phyloP scores from a whole-genome alignment of 2,888 invertebrate genomes.

The Trilocha varians region DNA sequence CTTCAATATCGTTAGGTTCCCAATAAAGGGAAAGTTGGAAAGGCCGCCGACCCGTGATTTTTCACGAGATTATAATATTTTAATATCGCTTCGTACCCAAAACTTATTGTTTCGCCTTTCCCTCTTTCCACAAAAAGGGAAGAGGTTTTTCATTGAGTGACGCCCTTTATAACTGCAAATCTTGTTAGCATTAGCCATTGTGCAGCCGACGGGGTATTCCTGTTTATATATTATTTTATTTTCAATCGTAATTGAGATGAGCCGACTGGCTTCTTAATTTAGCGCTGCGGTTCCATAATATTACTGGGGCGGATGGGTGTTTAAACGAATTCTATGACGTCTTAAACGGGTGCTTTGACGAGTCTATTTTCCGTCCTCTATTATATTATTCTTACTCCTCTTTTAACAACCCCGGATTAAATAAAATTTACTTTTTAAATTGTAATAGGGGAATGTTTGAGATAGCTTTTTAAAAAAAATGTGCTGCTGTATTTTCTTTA shows the following conservation, averaged over 20 bases:
- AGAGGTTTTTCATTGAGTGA: constrained; percentile 57
- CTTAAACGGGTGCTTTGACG: constrained; percentile 11
- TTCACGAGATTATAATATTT: constrained; percentile 58
- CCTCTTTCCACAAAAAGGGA: constrained; percentile 46
- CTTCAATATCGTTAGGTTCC: constrained; percentile 16
- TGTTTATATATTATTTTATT: constrained; percentile 46
- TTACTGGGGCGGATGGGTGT: constrained; percentile 34
- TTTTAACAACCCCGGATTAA: no score
- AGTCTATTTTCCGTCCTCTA: background rate
- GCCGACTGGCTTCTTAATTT: constrained; percentile 45
- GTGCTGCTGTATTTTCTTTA: no score
- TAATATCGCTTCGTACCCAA: constrained; percentile 54
- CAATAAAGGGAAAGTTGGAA: constrained; percentile 52
- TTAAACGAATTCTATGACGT: constrained; percentile 18
- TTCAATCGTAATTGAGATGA: constrained; percentile 56
- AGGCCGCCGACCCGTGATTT: constrained; percentile 36
- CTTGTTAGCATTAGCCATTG: constrained; percentile 47
- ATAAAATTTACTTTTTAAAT: no score
- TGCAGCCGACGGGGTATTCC: constrained; percentile 31
- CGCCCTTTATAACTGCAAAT: constrained; percentile 52
- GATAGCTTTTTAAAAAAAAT: no score
- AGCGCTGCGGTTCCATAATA: constrained; percentile 41
- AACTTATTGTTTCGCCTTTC: constrained; percentile 60
- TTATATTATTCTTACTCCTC: no score
- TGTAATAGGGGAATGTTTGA: no score